Base-by-base conservation (phyloP, 2,113 vertebrate species). In the Nibea albiflora region DNA sequence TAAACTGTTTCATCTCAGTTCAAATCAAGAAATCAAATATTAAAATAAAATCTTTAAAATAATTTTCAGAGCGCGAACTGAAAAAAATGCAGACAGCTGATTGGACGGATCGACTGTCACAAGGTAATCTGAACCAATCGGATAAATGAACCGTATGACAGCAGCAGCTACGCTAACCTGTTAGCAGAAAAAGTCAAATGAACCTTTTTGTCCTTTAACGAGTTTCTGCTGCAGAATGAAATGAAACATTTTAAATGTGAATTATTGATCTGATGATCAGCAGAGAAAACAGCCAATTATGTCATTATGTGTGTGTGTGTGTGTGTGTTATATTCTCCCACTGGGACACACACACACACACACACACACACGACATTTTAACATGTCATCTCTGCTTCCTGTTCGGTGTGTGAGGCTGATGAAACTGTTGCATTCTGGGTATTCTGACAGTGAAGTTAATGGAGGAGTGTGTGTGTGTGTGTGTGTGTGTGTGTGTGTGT, bases 351-450 rank as follows among this genome's bases (percentile, higher is more conserved):
- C 17, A 52, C 50, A 52, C 17, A 52, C 50, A 20, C 17, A 52
- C 50, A 52, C 50, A 52, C 50, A 9, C 50, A 49, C 44, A 14
- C 20, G 63, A 35, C 0, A 6, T 14, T 19, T 20, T 54, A 52
- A 35, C 31, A 35, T 35, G 31, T 35, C 5, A 5, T 31, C 17
- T 62, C 20, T 11, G 2, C 2, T 12, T 17, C 52, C 28, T 52
- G 46, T 52, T 50, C 20, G 11, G 57, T 39, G 66, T 46, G 31
- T n/a, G 47, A 22, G 24, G 76, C 47, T 81, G 72, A 88, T 76
- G 86, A 85, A 82, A 85, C 70, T 68, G 82, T 82, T 85, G 73
- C 78, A 67, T 80, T 60, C 0, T 80, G 69, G 78, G 78, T 66
- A 66, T 11, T n/a, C 7, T 64, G 61, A 54, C 60, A 28, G 31